Percentiles rank a stretch among this genome's conserved stretches.
Conservation (phyloP, 2,113 vertebrate species). For the Hippocampus abdominalis region DNA sequence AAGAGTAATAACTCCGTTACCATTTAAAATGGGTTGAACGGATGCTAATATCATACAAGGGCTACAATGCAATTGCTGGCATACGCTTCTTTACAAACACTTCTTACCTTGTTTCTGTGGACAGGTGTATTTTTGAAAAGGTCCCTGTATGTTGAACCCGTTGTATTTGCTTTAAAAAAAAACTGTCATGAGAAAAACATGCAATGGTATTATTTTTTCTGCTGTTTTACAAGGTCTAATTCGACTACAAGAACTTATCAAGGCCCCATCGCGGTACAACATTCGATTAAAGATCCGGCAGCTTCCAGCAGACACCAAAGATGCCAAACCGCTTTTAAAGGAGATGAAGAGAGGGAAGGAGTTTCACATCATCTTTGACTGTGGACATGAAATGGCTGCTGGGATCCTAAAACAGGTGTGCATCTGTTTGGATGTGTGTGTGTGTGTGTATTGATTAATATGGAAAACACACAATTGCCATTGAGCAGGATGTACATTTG, state of each 20-base stretch:
- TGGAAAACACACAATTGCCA: background rate
- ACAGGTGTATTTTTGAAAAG: background rate
- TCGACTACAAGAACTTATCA: conserved; percentile 97
- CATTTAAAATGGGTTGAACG: background rate
- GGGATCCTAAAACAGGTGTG: conserved; percentile 94
- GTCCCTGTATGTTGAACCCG: no score
- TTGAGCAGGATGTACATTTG: background rate
- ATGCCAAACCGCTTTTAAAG: conserved; percentile 94
- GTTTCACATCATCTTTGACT: conserved; percentile 98
- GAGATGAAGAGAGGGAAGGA: conserved; percentile 99
- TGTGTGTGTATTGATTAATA: conserved; percentile 2
- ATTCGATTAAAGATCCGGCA: conserved; percentile 96
- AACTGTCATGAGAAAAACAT: conserved; percentile 1
- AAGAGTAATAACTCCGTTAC: background rate
- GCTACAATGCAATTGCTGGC: background rate
- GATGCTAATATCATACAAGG: background rate
- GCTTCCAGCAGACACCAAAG: conserved; percentile 89
- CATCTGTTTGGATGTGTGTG: conserved; percentile 13
- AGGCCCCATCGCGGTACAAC: conserved; percentile 96
- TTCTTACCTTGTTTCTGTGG: background rate
- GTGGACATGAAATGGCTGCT: conserved; percentile 96
- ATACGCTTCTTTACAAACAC: background rate
- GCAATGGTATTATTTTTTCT: conserved; percentile 11
- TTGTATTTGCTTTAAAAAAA: background rate
- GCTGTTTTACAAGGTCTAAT: conserved; percentile 84